Percentiles rank a stretch among this genome's conserved stretches.
Conservation (phyloP, 2,113 vertebrate species). For the Rhombomys opimus region DNA sequence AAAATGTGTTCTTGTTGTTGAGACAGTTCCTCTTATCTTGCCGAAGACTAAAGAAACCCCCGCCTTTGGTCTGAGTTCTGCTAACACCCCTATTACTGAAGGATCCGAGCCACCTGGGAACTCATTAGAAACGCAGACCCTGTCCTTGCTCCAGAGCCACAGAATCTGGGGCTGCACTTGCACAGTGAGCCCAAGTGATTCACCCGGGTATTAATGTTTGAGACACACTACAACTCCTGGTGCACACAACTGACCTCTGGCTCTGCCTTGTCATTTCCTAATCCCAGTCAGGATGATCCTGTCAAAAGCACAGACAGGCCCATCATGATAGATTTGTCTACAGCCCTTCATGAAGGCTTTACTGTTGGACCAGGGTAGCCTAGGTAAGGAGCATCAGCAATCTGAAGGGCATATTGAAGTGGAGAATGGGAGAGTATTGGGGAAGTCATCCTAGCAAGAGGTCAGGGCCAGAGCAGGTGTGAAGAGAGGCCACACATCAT, state of each 20-base stretch:
- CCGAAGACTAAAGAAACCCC: not conserved
- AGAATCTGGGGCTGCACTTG: not conserved
- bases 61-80: not conserved
- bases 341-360: not conserved
- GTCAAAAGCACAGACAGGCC: not conserved
- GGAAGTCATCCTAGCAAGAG: not conserved
- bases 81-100: not conserved
- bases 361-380: not conserved
- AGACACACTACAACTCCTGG: not conserved
- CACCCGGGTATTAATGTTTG: not conserved
- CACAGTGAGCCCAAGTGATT: not conserved
- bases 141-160: not conserved
- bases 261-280: slow-evolving; percentile 28
- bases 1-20: not conserved
- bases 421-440: not conserved
- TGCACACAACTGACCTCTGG: not conserved
- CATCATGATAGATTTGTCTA: not conserved
- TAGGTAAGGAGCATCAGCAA: not conserved
- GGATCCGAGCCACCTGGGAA: not conserved
- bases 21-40: not conserved
- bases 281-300: not conserved
- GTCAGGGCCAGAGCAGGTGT: not conserved
- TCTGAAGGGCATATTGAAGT: rapidly evolving
- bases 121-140: slow-evolving; percentile 12
- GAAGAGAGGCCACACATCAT: not conserved